Evolutionary conservation across 2,113 vertebrate species (phyloP).

Genomic region (Cairina moschata): DNA sequence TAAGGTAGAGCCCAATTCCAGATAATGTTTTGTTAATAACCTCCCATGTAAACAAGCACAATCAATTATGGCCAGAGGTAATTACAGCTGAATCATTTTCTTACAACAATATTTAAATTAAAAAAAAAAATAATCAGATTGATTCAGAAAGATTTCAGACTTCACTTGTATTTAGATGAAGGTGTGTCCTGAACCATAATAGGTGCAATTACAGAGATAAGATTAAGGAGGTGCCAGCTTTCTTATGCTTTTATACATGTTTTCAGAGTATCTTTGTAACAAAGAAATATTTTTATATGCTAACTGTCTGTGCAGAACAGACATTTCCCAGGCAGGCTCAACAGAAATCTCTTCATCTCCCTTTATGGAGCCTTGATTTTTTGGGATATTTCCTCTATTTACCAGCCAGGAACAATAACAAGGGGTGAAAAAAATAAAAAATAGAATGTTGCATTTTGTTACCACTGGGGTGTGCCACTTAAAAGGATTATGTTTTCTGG

Average conservation of each 20-base stretch:
- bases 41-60: conserved; percentile 28
- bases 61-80: conserved; percentile 31
- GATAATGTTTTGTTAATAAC: conserved; percentile 37
- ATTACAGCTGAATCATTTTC: conserved; percentile 48
- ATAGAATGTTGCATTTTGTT: conserved; percentile 14
- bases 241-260: background rate
- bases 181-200: conserved; percentile 19
- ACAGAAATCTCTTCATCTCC: background rate
- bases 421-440: no score
- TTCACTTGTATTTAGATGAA: conserved; percentile 14
- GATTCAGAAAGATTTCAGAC: conserved; percentile 25
- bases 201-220: conserved; percentile 39
- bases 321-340: background rate
- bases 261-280: background rate
- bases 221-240: conserved; percentile 23
- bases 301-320: background rate
- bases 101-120: conserved; percentile 27
- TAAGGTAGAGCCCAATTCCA: background rate
- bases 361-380: background rate
- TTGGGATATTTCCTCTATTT: background rate
- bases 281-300: background rate
- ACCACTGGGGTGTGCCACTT: conserved; percentile 62
- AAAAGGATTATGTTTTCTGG: conserved; percentile 34
- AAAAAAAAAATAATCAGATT: background rate
- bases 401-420: background rate